These are phyloP conservation scores for Artemia sp. DNA, from an alignment of 2,888 invertebrate genomes.

Conservation along the genomic window DNA sequence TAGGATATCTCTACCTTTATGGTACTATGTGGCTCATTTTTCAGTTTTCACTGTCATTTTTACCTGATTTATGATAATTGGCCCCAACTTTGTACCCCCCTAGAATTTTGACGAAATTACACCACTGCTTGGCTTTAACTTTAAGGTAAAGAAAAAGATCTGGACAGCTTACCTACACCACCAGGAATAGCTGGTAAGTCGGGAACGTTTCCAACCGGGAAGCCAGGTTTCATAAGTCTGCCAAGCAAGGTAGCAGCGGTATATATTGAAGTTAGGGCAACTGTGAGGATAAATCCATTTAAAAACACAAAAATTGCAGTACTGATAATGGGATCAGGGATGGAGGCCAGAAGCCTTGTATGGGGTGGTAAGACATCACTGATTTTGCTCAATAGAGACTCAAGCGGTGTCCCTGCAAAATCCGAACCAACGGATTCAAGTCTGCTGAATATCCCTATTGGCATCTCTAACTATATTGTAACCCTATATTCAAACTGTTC, in stretches of 20 bases:
- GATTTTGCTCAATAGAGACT: not conserved
- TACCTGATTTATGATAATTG: no score
- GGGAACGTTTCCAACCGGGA: not conserved
- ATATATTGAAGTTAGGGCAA: not conserved
- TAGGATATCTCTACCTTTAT: no score
- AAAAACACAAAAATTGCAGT: not conserved
- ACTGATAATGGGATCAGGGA: not conserved
- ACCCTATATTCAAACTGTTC: no score
- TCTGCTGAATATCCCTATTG: not conserved
- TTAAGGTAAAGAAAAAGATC: not conserved
- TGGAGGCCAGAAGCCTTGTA: not conserved
- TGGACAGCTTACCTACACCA: not conserved
- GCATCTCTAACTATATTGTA: no score
- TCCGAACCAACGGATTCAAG: conserved; percentile 6
- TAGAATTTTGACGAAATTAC: no score
- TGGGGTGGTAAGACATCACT: not conserved
- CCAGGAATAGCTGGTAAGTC: conserved; percentile 7
- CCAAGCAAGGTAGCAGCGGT: not conserved
- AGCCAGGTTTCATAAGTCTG: not conserved
- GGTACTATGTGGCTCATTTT: no score
- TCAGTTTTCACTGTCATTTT: no score
- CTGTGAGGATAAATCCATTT: not conserved
- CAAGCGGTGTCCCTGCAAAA: not conserved
- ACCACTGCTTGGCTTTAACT: no score
- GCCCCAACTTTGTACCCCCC: no score